Conservation (phyloP, 2,797 vertebrate genomes). For the Potorous gilbertii region DNA sequence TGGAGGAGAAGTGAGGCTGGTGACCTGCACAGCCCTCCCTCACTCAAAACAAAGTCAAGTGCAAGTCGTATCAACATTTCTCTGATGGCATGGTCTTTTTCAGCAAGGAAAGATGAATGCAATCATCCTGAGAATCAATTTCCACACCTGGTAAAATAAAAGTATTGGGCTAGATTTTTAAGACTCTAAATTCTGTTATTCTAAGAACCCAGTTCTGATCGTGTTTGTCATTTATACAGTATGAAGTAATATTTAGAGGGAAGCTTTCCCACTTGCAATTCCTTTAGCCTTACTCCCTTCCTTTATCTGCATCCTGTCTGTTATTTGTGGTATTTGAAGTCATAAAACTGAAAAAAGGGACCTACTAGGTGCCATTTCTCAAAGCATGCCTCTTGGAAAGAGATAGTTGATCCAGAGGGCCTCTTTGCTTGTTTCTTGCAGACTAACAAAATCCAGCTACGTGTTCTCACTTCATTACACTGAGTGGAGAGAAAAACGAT, state of each 20-base stretch:
- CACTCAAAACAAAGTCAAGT: too few species aligned
- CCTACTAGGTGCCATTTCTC: not conserved
- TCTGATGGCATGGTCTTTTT: too few species aligned
- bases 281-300: not conserved
- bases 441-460: constrained; percentile 25
- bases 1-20: too few species aligned
- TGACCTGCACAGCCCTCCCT: too few species aligned
- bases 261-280: not conserved
- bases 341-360: not conserved
- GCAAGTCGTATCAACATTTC: too few species aligned
- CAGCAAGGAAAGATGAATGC: too few species aligned
- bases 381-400: not conserved
- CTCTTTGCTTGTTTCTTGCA: constrained; percentile 30
- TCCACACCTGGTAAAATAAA: not conserved
- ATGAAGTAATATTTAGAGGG: not conserved
- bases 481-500: constrained; percentile 14
- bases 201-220: not conserved
- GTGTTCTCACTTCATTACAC: not conserved
- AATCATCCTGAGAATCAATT: not conserved
- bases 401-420: not conserved
- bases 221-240: not conserved
- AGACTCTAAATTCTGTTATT: not conserved
- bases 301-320: not conserved
- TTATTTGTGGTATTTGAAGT: not conserved
- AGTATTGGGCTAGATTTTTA: not conserved